Percentiles rank a stretch among this genome's conserved stretches.
Evolutionary conservation across 2,113 vertebrate genomes (phyloP).

Genomic region (Ellobius talpinus): DNA sequence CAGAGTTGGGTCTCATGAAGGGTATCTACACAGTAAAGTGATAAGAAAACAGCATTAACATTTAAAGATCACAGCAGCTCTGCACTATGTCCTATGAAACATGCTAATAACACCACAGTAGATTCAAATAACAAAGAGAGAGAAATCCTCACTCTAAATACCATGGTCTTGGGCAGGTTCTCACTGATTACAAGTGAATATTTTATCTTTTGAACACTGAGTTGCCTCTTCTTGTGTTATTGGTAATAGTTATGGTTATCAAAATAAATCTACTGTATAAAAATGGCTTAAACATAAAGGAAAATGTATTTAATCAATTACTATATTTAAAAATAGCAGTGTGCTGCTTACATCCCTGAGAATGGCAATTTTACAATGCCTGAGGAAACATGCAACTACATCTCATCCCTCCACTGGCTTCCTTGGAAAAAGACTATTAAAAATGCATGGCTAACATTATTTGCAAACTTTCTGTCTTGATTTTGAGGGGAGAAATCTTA

Average conservation of each 20-base stretch:
- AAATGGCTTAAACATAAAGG: conserved; percentile 15
- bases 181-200: conserved; percentile 12
- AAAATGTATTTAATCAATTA: conserved; percentile 42
- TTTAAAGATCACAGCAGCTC: conserved; percentile 88
- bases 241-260: conserved; percentile 32
- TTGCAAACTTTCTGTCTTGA: conserved; percentile 27
- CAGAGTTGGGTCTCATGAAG: conserved; percentile 92
- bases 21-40: conserved; percentile 92
- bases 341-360: conserved; percentile 54
- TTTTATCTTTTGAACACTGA: conserved; percentile 60
- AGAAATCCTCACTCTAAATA: conserved; percentile 57
- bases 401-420: not conserved
- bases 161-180: conserved; percentile 46
- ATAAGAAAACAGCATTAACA: conserved; percentile 92
- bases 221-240: conserved; percentile 63
- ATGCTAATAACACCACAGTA: conserved; percentile 86
- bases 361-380: conserved; percentile 6
- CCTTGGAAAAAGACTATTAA: not conserved
- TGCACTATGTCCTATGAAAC: conserved; percentile 88
- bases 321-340: conserved; percentile 14
- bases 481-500: conserved; percentile 65
- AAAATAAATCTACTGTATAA: conserved; percentile 52
- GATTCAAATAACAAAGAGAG: conserved; percentile 82
- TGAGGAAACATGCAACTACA: conserved; percentile 15
- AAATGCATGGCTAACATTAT: conserved; percentile 20